Percentiles rank a stretch among this genome's conserved stretches.
These are phyloP conservation scores for Marronus borbonicus DNA, from an alignment of 2,888 invertebrate genomes.

Conservation along the genomic window DNA sequence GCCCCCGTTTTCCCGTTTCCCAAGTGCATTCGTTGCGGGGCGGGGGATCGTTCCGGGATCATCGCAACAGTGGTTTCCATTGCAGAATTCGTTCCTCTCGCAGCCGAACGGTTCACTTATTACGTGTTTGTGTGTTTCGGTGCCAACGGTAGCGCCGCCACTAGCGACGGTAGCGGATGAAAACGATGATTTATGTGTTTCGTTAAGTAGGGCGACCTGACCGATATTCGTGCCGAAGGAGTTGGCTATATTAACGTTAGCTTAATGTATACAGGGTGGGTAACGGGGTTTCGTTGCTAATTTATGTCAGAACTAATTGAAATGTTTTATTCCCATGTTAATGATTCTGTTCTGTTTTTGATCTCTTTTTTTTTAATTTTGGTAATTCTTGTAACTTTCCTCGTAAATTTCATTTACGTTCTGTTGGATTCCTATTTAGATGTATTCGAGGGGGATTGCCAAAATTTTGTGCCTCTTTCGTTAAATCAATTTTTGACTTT, in stretches of 20 bases:
- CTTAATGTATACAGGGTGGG: no score
- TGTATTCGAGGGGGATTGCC: no score
- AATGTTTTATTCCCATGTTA: no score
- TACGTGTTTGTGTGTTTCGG: conserved; percentile 14
- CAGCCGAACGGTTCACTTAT: not conserved
- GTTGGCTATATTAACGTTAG: not conserved
- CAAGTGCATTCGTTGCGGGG: not conserved
- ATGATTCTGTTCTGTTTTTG: no score
- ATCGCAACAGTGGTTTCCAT: not conserved
- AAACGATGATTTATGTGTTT: conserved; percentile 6
- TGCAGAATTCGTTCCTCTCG: not conserved
- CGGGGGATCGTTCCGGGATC: not conserved
- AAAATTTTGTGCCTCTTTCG: no score
- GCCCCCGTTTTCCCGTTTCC: not conserved
- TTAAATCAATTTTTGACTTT: no score
- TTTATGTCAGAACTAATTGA: no score
- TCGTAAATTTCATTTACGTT: no score
- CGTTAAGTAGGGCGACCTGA: not conserved
- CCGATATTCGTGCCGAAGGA: conserved; percentile 6
- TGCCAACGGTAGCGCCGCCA: not conserved
- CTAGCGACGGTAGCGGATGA: not conserved
- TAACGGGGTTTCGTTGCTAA: no score
- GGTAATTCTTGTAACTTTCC: no score
- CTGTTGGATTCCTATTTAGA: no score
- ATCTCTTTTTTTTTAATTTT: no score